Percentiles rank a stretch among this genome's conserved stretches.
Evolutionary conservation across 2,113 vertebrate species (phyloP).

Genomic region (Cisticola juncidis): DNA sequence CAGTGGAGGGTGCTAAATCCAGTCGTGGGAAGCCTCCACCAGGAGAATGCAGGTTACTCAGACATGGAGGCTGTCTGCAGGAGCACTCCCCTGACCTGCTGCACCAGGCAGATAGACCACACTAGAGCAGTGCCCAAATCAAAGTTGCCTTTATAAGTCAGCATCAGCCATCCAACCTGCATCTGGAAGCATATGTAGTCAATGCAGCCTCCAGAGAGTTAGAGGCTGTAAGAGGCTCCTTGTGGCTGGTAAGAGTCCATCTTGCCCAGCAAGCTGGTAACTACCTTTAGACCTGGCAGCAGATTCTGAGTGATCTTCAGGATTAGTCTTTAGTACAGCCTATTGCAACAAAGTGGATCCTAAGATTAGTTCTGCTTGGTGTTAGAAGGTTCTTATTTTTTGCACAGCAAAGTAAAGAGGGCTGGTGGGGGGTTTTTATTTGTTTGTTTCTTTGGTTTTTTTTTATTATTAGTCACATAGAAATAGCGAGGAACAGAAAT

Average conservation of each 20-base stretch:
- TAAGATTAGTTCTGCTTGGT: neutral
- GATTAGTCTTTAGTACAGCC: neutral
- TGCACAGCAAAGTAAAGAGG: neutral
- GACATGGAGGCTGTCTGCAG: neutral
- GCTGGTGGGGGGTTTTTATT: neutral
- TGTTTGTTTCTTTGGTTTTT: neutral
- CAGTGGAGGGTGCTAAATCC: neutral
- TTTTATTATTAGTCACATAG: neutral
- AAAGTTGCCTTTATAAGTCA: neutral
- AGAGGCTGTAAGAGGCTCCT: neutral
- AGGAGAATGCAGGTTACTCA: neutral
- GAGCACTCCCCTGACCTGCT: neutral
- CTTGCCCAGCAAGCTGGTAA: neutral
- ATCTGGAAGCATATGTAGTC: neutral
- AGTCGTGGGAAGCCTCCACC: neutral
- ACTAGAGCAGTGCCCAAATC: neutral
- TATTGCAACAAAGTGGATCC: neutral
- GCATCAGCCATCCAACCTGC: neutral
- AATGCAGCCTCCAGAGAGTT: neutral
- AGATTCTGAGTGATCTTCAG: neutral
- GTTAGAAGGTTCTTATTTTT: neutral
- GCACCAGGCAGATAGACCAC: neutral
- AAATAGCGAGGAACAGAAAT: neutral
- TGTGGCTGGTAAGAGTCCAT: neutral
- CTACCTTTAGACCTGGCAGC: fast-evolving